Percentiles rank a stretch among this genome's conserved stretches.
These are phyloP conservation scores for Sitophilus oryzae DNA, from an alignment of 1,140 invertebrate genomes.

Conservation along the genomic window DNA sequence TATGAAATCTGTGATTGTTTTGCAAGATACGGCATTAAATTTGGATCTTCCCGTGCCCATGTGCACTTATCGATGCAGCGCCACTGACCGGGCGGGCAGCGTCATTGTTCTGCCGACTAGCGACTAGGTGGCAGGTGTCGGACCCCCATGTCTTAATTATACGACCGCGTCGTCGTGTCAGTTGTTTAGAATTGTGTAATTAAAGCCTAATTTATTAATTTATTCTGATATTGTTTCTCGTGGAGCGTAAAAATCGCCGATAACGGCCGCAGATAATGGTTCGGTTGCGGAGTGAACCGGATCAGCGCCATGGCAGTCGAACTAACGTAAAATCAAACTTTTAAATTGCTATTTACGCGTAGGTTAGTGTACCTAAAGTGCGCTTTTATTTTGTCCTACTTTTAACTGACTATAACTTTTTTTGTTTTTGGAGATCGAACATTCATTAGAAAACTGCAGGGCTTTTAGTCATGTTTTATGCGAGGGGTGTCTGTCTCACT, in stretches of 20 bases:
- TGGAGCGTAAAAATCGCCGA: constrained; percentile 39
- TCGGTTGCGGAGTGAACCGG: constrained; percentile 13
- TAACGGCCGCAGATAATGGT: constrained; percentile 36
- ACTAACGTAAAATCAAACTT: neutral
- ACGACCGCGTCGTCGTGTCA: constrained; percentile 24
- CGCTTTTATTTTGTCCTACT: too few species aligned
- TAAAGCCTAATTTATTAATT: constrained; percentile 42
- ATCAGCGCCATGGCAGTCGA: constrained; percentile 11
- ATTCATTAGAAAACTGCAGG: too few species aligned
- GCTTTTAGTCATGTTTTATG: too few species aligned
- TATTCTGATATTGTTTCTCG: constrained; percentile 41
- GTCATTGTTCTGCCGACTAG: too few species aligned
- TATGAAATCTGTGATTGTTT: too few species aligned
- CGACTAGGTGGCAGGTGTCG: constrained; percentile 11
- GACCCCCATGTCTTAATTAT: constrained; percentile 26
- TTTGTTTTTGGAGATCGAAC: too few species aligned
- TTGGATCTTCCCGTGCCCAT: too few species aligned
- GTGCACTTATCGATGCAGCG: too few species aligned
- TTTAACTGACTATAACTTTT: too few species aligned
- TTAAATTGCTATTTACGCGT: neutral
- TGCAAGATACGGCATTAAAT: too few species aligned
- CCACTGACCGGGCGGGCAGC: too few species aligned
- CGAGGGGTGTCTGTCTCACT: too few species aligned
- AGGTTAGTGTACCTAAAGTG: neutral
- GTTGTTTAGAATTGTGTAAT: constrained; percentile 33